These are phyloP conservation scores for Stenodera caucasica DNA, from an alignment of 2,888 invertebrate genomes.

Conservation along the genomic window DNA sequence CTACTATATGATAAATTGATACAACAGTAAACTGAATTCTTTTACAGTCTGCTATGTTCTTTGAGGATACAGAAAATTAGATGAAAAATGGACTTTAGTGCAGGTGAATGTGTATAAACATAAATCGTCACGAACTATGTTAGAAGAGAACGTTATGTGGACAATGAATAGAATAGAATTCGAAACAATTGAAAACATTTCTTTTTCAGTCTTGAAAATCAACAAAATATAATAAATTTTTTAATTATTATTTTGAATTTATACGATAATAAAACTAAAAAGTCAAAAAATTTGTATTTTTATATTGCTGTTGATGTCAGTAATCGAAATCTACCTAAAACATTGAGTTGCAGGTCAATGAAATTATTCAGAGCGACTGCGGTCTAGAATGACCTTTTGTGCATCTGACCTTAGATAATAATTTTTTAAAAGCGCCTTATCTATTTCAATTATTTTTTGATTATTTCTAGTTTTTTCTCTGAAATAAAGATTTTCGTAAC, in stretches of 20 bases:
- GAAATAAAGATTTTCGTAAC: no score
- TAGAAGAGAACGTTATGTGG: neutral
- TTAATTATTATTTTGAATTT: no score
- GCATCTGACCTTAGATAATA: neutral
- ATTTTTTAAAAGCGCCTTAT: neutral
- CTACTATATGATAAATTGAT: no score
- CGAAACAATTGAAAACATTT: neutral
- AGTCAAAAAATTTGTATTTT: no score
- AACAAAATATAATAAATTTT: no score
- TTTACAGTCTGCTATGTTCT: neutral
- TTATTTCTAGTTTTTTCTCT: no score
- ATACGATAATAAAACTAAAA: no score
- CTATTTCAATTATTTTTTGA: neutral
- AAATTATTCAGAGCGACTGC: neutral
- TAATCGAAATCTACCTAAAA: neutral
- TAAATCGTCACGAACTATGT: neutral
- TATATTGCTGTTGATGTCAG: no score
- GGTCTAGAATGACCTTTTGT: neutral
- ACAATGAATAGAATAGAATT: neutral
- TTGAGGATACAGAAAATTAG: neutral
- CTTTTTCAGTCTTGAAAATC: no score
- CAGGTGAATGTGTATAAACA: neutral
- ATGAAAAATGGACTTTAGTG: neutral
- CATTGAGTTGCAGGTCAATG: neutral
- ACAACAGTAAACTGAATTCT: no score